Conservation (phyloP, 2,113 vertebrate species). For the Athene noctua region DNA sequence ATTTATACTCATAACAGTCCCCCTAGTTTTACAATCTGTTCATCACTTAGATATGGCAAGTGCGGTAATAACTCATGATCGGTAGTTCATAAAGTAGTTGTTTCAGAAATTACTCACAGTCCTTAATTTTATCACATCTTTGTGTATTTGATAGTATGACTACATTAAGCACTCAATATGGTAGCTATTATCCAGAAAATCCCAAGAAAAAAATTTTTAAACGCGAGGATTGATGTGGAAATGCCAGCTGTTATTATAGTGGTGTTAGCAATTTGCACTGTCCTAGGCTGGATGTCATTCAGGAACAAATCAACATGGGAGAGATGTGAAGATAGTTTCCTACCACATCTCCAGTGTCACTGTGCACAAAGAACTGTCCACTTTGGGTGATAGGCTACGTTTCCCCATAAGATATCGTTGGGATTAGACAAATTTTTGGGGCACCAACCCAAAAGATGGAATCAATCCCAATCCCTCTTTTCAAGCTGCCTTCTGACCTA, state of each 20-base stretch:
- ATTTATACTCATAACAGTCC: neutral
- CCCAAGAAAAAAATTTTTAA: neutral
- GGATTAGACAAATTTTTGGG: neutral
- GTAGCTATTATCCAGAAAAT: neutral
- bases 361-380: neutral
- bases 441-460: neutral
- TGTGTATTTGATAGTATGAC: neutral
- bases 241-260: neutral
- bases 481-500: neutral
- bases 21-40: neutral
- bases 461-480: neutral
- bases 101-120: neutral
- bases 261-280: neutral
- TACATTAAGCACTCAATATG: neutral
- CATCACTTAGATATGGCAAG: neutral
- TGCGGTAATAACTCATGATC: neutral
- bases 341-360: neutral
- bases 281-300: neutral
- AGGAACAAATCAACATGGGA: neutral
- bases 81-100: neutral
- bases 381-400: neutral
- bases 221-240: neutral
- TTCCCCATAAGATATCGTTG: neutral
- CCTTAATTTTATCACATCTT: neutral
- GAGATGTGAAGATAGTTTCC: neutral